Evolutionary conservation across 2,797 vertebrate genomes (phyloP).

Genomic region (Phalanger gymnotis): DNA sequence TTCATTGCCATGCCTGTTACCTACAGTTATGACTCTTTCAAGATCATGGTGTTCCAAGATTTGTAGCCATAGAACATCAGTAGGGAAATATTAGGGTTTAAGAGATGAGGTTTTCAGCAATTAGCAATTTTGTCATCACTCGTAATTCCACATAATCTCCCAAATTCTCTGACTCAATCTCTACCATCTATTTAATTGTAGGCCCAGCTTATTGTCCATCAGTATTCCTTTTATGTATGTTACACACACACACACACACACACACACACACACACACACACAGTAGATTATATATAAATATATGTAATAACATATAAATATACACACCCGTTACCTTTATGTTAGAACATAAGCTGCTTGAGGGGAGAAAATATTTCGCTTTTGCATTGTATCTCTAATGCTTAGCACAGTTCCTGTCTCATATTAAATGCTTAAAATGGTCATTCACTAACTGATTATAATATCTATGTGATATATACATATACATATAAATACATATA

Average conservation of each 20-base stretch:
- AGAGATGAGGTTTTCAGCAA: not conserved
- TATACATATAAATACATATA: too few relatives aligned
- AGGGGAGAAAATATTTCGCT: not conserved
- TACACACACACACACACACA: not conserved
- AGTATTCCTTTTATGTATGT: not conserved
- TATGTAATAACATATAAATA: too few relatives aligned
- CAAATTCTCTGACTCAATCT: not conserved
- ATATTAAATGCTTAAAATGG: not conserved
- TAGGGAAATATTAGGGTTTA: not conserved
- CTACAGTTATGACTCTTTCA: not conserved
- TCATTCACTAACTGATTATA: not conserved
- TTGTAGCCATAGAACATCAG: not conserved
- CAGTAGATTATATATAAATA: too few relatives aligned
- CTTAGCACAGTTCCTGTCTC: not conserved
- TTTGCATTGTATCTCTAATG: too few relatives aligned
- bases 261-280: too few relatives aligned
- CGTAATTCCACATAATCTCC: not conserved
- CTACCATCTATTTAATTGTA: not conserved
- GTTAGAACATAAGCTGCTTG: not conserved
- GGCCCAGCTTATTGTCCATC: not conserved
- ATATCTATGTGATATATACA: not conserved
- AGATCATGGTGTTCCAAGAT: not conserved
- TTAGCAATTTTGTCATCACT: not conserved
- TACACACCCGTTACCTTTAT: not conserved
- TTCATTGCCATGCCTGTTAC: not conserved